Percentiles rank a stretch among this genome's conserved stretches.
These are phyloP conservation scores for Drosophila azteca DNA, from an alignment of 1,140 invertebrate species.

Conservation along the genomic window DNA sequence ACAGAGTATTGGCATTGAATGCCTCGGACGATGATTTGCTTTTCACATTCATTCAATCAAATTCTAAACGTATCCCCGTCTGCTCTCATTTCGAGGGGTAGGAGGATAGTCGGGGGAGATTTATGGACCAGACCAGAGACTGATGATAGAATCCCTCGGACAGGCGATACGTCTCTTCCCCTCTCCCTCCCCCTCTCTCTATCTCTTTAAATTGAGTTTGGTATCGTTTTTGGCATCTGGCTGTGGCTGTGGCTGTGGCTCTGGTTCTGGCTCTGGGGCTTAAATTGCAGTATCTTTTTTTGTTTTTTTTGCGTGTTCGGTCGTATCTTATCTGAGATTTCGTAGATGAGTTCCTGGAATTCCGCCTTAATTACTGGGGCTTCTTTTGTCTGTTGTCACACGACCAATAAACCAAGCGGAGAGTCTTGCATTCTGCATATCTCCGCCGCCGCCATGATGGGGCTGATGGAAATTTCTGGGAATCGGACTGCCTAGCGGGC, in stretches of 20 bases:
- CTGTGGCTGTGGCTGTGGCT: not conserved
- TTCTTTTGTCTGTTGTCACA: constrained; percentile 30
- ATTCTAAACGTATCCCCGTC: constrained; percentile 45
- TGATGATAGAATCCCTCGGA: too few relatives aligned
- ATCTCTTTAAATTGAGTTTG: constrained; percentile 17
- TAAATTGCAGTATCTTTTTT: constrained; percentile 16
- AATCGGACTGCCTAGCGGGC: constrained; percentile 10
- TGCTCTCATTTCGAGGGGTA: constrained; percentile 18
- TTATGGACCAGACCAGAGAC: not conserved
- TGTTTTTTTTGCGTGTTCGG: too few relatives aligned
- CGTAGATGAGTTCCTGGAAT: constrained; percentile 20
- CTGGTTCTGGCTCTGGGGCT: not conserved
- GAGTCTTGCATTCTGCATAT: constrained; percentile 17
- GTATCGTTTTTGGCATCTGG: too few relatives aligned
- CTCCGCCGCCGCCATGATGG: not conserved
- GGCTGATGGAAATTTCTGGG: constrained; percentile 36
- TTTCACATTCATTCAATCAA: constrained; percentile 73
- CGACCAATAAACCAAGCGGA: constrained; percentile 29
- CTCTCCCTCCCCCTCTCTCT: not conserved
- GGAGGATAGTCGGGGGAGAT: constrained; percentile 13
- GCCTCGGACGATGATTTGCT: constrained; percentile 42
- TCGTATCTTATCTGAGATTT: not conserved
- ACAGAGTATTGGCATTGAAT: constrained; percentile 32
- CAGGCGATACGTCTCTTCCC: too few relatives aligned
- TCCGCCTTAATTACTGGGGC: constrained; percentile 26